Evolutionary conservation across 2,113 vertebrate genomes (phyloP).

Genomic region (Cyphomyrus plagiostoma): DNA sequence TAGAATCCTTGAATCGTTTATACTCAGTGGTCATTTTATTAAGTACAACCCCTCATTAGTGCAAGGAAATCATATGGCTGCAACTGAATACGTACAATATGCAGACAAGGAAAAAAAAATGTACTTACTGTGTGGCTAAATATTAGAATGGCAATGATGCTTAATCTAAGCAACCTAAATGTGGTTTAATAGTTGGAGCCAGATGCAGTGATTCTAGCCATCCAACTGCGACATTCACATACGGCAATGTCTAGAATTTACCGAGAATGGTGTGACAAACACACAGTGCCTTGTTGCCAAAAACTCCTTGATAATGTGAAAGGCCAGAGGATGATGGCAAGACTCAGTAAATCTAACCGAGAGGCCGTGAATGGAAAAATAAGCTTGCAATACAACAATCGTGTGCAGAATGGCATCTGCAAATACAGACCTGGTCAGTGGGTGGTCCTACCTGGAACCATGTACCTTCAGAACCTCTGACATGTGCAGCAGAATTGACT

Average conservation of each 20-base stretch:
- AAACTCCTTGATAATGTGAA: neutral
- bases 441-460: neutral
- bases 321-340: neutral
- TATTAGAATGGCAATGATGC: neutral
- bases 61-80: neutral
- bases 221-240: neutral
- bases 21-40: neutral
- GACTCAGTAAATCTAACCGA: neutral
- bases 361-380: neutral
- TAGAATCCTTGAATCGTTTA: neutral
- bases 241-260: neutral
- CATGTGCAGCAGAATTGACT: neutral
- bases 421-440: neutral
- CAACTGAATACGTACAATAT: neutral
- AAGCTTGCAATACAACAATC: neutral
- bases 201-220: neutral
- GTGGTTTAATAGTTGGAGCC: neutral
- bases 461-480: neutral
- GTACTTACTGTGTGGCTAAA: neutral
- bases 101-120: neutral
- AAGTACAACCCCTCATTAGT: neutral
- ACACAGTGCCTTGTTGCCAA: neutral
- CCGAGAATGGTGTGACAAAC: neutral
- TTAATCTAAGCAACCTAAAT: neutral
- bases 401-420: neutral